Base-by-base conservation (phyloP, 2,797 vertebrate genomes). In the Capromys pilorides region DNA sequence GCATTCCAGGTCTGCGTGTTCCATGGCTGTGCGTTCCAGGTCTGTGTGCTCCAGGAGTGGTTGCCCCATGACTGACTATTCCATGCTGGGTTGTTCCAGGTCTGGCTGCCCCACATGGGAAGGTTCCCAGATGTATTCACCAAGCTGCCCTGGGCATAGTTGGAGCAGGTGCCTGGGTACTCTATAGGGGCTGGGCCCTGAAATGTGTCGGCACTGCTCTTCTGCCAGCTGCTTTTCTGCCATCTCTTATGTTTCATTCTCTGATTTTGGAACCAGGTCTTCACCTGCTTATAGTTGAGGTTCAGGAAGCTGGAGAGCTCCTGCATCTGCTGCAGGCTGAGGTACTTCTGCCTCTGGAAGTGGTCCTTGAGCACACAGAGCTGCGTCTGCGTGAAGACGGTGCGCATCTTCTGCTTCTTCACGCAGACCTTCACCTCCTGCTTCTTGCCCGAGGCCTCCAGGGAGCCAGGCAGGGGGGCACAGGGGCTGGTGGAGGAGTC, bases 261-360 rank as follows among this genome's bases (percentile, higher is more conserved):
- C n/a, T n/a, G n/a, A n/a, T n/a, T n/a, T n/a, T n/a, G n/a, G n/a
- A n/a, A n/a, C n/a, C n/a, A n/a, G n/a, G n/a, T n/a, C n/a, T n/a
- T n/a, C 95, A 99, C 99, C 98, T 99, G 99, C 95, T 99, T 99
- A 97, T 99, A 99, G 13, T 98, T 99, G 22, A 99, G 98, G 4
- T 98, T 98, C 0, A 99, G 98, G 16, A 97, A 10, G 1, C 97
- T 97, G 11, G 99, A 99, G 83, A 99, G 94, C 26, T 99, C 98
- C 88, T 99, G 99, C 98, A 99, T 99, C 97, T 99, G 99, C 18
- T 98, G 98, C 0, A 99, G 99, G 9, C 98, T 99, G 94, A 99
- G 99, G 94, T 99, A 99, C 54, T 98, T 98, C 97, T 99, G 99
- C 28, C 92, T 97, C 89, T 98, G 99, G 92, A 99, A 99, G 13